Evolutionary conservation across 2,797 vertebrate species (phyloP).

Genomic region (Pangasius djambal): DNA sequence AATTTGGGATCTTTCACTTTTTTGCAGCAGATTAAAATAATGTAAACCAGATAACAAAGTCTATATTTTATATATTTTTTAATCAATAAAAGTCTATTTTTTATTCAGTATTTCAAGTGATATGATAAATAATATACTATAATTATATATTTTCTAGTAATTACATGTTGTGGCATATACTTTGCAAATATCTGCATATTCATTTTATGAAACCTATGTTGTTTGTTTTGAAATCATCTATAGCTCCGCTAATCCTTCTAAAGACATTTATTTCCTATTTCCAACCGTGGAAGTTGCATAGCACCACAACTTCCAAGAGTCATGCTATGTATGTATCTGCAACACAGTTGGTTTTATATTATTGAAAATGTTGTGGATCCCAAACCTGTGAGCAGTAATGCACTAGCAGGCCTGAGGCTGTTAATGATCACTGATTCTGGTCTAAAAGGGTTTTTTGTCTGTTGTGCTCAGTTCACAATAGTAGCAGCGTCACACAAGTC

Average conservation of each 20-base stretch:
- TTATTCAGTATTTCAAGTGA: neutral
- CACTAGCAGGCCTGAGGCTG: neutral
- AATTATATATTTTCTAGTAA: no score
- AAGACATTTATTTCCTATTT: neutral
- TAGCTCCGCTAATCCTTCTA: neutral
- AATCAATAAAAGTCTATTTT: neutral
- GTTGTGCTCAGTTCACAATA: slow-evolving; percentile 2
- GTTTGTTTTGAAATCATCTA: neutral
- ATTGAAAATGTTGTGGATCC: neutral
- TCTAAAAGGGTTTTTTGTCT: neutral
- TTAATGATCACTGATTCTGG: slow-evolving; percentile 25
- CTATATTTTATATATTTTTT: neutral
- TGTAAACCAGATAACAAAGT: neutral
- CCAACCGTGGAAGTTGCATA: neutral
- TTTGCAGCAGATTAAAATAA: neutral
- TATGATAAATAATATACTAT: no score
- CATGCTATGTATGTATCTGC: neutral
- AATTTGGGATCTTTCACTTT: neutral
- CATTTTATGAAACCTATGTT: neutral
- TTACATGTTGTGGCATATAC: neutral
- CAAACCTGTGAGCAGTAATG: neutral
- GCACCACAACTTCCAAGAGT: neutral
- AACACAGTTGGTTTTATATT: neutral
- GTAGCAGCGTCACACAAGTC: slow-evolving; percentile 15
- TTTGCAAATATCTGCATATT: neutral